Evolutionary conservation across 2,797 vertebrate genomes (phyloP).

Genomic region (Babyrousa celebensis): DNA sequence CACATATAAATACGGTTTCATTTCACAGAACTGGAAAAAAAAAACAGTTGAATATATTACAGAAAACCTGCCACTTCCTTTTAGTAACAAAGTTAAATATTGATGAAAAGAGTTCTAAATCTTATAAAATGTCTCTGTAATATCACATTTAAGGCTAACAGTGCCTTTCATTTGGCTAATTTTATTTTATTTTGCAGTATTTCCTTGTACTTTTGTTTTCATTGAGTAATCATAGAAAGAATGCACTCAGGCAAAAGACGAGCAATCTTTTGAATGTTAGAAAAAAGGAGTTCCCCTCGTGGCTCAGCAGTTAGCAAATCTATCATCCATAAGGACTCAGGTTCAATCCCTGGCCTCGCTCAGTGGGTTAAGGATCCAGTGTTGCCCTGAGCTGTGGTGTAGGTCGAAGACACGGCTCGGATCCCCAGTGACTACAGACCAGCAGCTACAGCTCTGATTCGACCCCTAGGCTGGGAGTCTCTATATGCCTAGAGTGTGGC

Average conservation of each 20-base stretch:
- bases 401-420: no score
- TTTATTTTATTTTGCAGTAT: slow-evolving; percentile 65
- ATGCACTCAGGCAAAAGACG: not conserved
- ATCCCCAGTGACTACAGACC: no score
- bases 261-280: slow-evolving; percentile 30
- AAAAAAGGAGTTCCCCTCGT: not conserved
- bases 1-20: not conserved
- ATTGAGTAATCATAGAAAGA: slow-evolving; percentile 44
- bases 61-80: slow-evolving; percentile 41
- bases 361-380: no score
- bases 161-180: not conserved
- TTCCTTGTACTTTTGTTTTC: slow-evolving; percentile 16
- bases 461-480: no score
- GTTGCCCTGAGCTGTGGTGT: no score
- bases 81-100: not conserved
- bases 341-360: no score
- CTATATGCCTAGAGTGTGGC: no score
- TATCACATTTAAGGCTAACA: not conserved
- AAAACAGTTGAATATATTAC: not conserved
- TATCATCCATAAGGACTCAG: no score
- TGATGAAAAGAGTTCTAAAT: slow-evolving; percentile 58
- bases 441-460: no score
- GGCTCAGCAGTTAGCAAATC: no score
- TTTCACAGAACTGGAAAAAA: slow-evolving; percentile 21
- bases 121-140: not conserved